Percentiles rank a stretch among this genome's conserved stretches.
Conservation (phyloP, 2,797 vertebrate genomes). For the Nyctalus aviator region DNA sequence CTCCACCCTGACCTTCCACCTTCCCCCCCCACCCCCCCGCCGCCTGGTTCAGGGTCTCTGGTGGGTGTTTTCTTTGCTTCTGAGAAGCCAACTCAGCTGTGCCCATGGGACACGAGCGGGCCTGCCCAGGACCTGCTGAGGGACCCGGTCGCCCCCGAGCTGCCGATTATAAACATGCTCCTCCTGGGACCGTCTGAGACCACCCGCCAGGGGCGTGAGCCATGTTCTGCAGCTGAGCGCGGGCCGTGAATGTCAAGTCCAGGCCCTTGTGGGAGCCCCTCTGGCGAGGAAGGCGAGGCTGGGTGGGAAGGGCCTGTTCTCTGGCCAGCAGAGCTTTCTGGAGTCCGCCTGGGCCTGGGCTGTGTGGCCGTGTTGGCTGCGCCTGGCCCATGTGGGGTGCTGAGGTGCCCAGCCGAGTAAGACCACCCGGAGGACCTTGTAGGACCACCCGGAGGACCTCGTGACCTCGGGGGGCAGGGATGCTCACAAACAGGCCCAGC, state of each 20-base stretch:
- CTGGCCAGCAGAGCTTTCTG: slow-evolving; percentile 2
- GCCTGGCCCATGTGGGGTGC: background rate
- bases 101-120: background rate
- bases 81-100: background rate
- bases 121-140: slow-evolving; percentile 17
- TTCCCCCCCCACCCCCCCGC: background rate
- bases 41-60: background rate
- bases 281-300: background rate
- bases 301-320: background rate
- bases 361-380: background rate
- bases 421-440: background rate
- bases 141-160: background rate
- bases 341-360: background rate
- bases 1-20: background rate
- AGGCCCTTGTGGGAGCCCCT: background rate
- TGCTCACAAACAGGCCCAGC: background rate
- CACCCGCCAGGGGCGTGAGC: too few relatives aligned
- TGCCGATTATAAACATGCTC: slow-evolving; percentile 44
- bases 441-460: background rate
- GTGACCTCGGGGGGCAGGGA: background rate
- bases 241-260: background rate
- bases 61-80: slow-evolving; percentile 21
- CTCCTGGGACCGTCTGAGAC: slow-evolving; percentile 26
- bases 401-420: background rate
- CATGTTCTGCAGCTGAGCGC: background rate